These are phyloP conservation scores for Otis tarda DNA, from an alignment of 2,113 vertebrate genomes.

Conservation along the genomic window DNA sequence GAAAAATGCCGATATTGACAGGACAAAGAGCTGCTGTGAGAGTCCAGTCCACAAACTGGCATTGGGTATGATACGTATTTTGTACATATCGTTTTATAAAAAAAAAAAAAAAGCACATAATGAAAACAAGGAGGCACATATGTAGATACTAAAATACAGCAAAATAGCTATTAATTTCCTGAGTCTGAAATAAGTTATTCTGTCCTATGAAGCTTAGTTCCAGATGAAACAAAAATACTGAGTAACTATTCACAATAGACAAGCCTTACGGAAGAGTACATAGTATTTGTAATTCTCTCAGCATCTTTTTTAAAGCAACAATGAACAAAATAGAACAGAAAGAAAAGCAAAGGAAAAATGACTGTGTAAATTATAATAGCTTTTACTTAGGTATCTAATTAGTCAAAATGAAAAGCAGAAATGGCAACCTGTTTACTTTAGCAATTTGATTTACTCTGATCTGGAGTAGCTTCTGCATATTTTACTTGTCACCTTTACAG, in stretches of 20 bases:
- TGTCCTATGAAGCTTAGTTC: background rate
- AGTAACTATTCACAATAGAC: background rate
- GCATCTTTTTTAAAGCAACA: background rate
- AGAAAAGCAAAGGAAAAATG: background rate
- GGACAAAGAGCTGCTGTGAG: background rate
- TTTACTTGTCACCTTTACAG: background rate
- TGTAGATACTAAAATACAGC: background rate
- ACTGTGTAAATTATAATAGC: background rate
- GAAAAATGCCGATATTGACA: background rate
- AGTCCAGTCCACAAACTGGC: background rate
- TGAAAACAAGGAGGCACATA: background rate
- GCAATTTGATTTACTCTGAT: conserved; percentile 43
- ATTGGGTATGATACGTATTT: background rate
- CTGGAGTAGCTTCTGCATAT: background rate
- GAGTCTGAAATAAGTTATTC: background rate
- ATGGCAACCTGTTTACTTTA: background rate
- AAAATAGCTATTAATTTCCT: background rate
- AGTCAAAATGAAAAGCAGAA: conserved; percentile 44
- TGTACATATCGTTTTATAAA: background rate
- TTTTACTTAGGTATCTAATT: conserved; percentile 51
- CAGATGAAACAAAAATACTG: background rate
- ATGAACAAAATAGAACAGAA: background rate
- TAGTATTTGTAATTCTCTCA: background rate
- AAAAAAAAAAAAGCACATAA: background rate
- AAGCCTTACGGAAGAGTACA: background rate